Evolutionary conservation across 2,113 vertebrate genomes (phyloP), one percentile per base, ranked within the genome.

Genomic region (Tachuris rubrigastra): DNA sequence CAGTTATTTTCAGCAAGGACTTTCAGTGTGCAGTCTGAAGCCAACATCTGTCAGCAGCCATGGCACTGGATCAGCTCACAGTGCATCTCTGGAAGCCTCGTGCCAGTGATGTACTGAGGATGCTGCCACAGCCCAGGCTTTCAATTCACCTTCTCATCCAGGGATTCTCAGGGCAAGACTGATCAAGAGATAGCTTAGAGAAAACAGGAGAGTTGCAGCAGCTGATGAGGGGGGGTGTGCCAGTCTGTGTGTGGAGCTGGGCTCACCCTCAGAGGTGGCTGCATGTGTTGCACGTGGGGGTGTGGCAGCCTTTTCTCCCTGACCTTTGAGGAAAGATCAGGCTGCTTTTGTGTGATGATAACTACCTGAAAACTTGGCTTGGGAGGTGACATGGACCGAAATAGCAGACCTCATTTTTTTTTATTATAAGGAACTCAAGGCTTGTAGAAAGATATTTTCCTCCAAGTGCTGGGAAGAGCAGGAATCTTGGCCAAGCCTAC

Each of bases 221-320:
- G 62, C 68, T 74, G 84, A 5, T 41, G 71, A 11, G 23, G 24
- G 30, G 4, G 5, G 3, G 2, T 14, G 65, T 44, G 78, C 6
- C 55, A 21, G 35, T 9, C 8, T 15, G 47, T n/a, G 68, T 13
- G 25, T 4, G 4, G 50, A 27, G 30, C 0, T 67, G 67, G n/a
- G 73, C 35, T 60, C 25, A 1, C 1, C 0, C 44, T 41, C 31
- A 21, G 72, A 21, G 49, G 1, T 1, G 24, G 8, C 7, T 56
- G 14, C 30, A 21, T 0, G 17, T 17, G n/a, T n/a, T 86, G 67
- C 76, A 65, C 31, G 0, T 6, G 27, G 68, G 66, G 49, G n/a
- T 63, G 74, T 5, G 12, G 19, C 42, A 52, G 13, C 22, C 13
- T 41, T 56, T 6, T 2, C 79, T 31, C 49, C 80, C 44, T 53